Percentiles rank a stretch among this genome's conserved stretches.
These are phyloP conservation scores for Steinernema scapterisci DNA, from an alignment of 2,888 invertebrate species.

Conservation along the genomic window DNA sequence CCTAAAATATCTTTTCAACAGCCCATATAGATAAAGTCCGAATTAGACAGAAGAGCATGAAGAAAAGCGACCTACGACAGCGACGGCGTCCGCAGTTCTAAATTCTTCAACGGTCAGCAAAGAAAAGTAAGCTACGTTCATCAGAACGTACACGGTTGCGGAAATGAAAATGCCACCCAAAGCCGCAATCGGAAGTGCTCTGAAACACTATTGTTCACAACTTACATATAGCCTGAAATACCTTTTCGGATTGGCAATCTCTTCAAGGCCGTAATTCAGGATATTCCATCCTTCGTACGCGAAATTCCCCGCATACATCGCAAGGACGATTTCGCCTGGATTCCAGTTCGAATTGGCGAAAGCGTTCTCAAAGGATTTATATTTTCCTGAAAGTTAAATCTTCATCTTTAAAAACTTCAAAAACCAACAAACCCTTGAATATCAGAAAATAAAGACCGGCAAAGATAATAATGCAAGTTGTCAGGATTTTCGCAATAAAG, in stretches of 20 bases:
- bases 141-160: slow-evolving; percentile 77
- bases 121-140: slow-evolving; percentile 62
- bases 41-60: no score
- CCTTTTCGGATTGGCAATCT: slow-evolving; percentile 52
- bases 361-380: background rate
- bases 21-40: no score
- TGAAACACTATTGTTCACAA: slow-evolving; percentile 30
- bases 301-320: slow-evolving; percentile 40
- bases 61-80: slow-evolving; percentile 45
- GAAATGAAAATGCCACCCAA: slow-evolving; percentile 50
- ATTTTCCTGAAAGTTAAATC: background rate
- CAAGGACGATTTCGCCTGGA: slow-evolving; percentile 4
- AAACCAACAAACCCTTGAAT: slow-evolving; percentile 40
- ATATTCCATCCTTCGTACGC: slow-evolving; percentile 57
- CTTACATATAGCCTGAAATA: background rate
- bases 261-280: slow-evolving; percentile 52
- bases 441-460: slow-evolving; percentile 48
- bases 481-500: slow-evolving; percentile 47
- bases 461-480: slow-evolving; percentile 46
- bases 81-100: slow-evolving; percentile 54
- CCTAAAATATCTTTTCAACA: slow-evolving; percentile 45
- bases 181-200: slow-evolving; percentile 51
- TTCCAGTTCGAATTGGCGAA: background rate
- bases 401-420: background rate
- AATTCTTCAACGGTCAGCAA: slow-evolving; percentile 53